These are phyloP conservation scores for Bimastos eiseni DNA, from an alignment of 2,888 invertebrate species.

Conservation along the genomic window DNA sequence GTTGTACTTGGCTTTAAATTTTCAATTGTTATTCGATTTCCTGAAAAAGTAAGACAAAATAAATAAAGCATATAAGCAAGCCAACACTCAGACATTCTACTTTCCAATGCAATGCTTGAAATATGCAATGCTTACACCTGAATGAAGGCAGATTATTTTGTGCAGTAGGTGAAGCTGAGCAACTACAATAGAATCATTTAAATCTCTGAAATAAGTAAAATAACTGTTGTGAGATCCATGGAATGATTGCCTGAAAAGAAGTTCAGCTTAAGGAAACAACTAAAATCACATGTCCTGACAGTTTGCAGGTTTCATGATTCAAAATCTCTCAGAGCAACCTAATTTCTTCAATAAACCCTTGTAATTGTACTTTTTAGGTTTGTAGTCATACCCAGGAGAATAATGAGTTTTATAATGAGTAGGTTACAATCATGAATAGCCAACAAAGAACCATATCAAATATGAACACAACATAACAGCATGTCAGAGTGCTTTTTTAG, in stretches of 20 bases:
- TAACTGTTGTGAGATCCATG: not conserved
- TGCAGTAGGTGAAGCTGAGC: not conserved
- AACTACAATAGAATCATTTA: not conserved
- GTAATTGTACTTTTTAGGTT: not conserved
- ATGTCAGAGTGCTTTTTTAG: not conserved
- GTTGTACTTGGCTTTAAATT: slow-evolving; percentile 41
- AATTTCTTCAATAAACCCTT: not conserved
- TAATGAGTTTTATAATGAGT: not conserved
- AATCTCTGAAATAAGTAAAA: not conserved
- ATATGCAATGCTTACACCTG: not conserved
- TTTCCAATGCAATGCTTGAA: not conserved
- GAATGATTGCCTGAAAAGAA: not conserved
- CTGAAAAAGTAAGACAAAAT: slow-evolving; percentile 1
- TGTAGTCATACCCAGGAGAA: not conserved
- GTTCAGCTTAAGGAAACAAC: not conserved
- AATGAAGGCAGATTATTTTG: not conserved
- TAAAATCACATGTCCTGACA: not conserved
- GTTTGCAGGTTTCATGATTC: not conserved
- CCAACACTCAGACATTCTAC: not conserved
- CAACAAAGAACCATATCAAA: not conserved
- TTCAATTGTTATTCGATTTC: slow-evolving; percentile 29
- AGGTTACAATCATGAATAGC: not conserved
- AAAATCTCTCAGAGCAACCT: not conserved
- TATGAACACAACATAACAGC: not conserved
- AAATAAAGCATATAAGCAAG: not conserved